phyloP scores from a whole-genome alignment of 2,888 invertebrate genomes.

The Macroteleia sp. region DNA sequence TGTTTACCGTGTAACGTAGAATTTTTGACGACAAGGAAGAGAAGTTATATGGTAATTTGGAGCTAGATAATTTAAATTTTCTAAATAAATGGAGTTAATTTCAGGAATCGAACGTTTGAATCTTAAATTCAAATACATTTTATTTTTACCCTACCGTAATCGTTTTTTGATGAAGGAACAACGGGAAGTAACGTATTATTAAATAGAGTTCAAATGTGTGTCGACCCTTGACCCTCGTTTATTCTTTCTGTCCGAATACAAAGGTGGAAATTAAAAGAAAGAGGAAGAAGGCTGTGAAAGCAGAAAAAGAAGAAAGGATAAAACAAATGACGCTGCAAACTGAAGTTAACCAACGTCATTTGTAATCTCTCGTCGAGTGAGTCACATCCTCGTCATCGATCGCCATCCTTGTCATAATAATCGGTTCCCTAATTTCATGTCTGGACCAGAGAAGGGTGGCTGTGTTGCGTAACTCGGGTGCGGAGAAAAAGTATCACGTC shows the following conservation, averaged over 20 bases:
- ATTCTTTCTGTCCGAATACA: conserved; percentile 37
- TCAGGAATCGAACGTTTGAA: no score
- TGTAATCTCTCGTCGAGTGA: conserved; percentile 53
- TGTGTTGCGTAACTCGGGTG: conserved; percentile 59
- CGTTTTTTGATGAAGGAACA: conserved; percentile 60
- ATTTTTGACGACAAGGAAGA: no score
- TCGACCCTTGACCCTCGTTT: conserved; percentile 59
- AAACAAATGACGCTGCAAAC: conserved; percentile 56
- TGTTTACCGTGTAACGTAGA: no score
- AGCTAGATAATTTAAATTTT: no score
- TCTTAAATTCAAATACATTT: no score
- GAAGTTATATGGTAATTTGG: no score
- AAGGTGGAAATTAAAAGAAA: conserved; percentile 50
- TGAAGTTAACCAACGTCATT: conserved; percentile 54
- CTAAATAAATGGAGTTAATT: no score
- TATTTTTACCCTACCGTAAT: no score
- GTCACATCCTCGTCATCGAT: conserved; percentile 63
- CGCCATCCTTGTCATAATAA: conserved; percentile 62
- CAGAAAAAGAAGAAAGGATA: conserved; percentile 37
- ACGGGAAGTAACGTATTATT: conserved; percentile 56
- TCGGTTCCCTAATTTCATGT: conserved; percentile 64
- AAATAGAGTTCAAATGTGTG: conserved; percentile 60
- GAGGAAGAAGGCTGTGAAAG: conserved; percentile 42
- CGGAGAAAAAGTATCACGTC: conserved; percentile 60
- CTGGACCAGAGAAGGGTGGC: conserved; percentile 61